Conservation (phyloP, 2,113 vertebrate species). For the Lethenteron camtschaticum region DNA sequence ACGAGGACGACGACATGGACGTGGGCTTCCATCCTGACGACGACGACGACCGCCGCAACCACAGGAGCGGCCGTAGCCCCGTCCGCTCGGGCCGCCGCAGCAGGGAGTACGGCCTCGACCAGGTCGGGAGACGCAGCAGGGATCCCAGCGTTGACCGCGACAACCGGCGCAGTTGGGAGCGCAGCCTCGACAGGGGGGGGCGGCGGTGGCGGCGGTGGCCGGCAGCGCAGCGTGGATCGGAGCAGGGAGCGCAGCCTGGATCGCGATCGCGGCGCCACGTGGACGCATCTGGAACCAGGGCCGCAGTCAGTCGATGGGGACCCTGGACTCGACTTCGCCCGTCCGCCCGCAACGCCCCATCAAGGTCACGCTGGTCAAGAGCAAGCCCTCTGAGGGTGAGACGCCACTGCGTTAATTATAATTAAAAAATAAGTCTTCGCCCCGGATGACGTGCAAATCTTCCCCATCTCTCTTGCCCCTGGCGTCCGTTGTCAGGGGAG, state of each 20-base stretch:
- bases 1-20: constrained; percentile 46
- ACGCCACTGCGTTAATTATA: too few relatives aligned
- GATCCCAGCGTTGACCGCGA: too few relatives aligned
- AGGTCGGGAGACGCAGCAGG: too few relatives aligned
- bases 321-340: constrained; percentile 47
- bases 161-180: too few relatives aligned
- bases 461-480: too few relatives aligned
- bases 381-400: constrained; percentile 20
- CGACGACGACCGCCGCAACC: constrained; percentile 38
- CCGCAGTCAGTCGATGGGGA: constrained; percentile 32
- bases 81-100: constrained; percentile 16
- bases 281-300: constrained; percentile 22
- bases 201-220: background rate
- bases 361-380: constrained; percentile 89
- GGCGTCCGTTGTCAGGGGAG: too few relatives aligned
- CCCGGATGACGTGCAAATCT: too few relatives aligned
- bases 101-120: too few relatives aligned
- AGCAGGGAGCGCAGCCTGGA: constrained; percentile 36
- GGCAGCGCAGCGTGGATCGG: constrained; percentile 16
- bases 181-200: background rate
- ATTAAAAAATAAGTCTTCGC: too few relatives aligned
- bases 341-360: constrained; percentile 67
- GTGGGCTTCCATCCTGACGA: constrained; percentile 41
- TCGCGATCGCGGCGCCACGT: constrained; percentile 22
- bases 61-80: constrained; percentile 29